Base-by-base conservation (phyloP, 2,113 vertebrate genomes). In the Jacana jacana region DNA sequence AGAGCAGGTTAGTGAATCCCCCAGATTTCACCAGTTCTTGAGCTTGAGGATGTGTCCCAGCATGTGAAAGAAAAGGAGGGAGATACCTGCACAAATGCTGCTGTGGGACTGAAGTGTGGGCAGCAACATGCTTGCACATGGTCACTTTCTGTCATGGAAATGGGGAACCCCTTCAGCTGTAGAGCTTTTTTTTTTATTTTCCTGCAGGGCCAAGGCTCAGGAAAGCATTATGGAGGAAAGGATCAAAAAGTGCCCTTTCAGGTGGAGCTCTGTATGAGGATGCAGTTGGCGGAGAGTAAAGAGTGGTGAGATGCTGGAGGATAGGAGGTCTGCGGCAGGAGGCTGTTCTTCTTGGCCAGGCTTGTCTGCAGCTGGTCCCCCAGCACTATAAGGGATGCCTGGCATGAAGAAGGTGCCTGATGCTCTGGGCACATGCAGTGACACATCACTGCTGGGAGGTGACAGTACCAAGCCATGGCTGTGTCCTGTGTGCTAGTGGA, bases 81-180 rank as follows among this genome's bases (percentile, higher is more conserved):
- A 55, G 5, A 4, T 35, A 44, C 37, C 17, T 51, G 55, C 68
- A 27, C 37, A 52, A 64, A 31, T 2, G 4, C 15, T 65, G 25
- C 37, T 75, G 19, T 68, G 65, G 46, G n/a, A 48, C 35, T 54
- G 61, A 82, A 72, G 42, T 1, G 4, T 17, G 28, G 44, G 42
- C 42, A 75, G 42, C 5, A 4, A 46, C 15, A 13, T 0, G 0
- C 17, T 72, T 49, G 42, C 13, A 57, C 0, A 0, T 11, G 39
- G 69, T 66, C 22, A 3, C 6, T 57, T 85, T 39, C 42, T 75
- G 61, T 57, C 3, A 1, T 39, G 88, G 55, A 81, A 84, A 54
- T 5, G 7, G 17, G 23, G 33, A 82, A 3, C 14, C 22, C 6
- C 28, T 79, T 66, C 40, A 57, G 37, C 79, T 58, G 48, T 81